Evolutionary conservation across 1,140 invertebrate species (phyloP), one percentile per base, ranked within the genome.

Genomic region (Eufriesea mexicana): DNA sequence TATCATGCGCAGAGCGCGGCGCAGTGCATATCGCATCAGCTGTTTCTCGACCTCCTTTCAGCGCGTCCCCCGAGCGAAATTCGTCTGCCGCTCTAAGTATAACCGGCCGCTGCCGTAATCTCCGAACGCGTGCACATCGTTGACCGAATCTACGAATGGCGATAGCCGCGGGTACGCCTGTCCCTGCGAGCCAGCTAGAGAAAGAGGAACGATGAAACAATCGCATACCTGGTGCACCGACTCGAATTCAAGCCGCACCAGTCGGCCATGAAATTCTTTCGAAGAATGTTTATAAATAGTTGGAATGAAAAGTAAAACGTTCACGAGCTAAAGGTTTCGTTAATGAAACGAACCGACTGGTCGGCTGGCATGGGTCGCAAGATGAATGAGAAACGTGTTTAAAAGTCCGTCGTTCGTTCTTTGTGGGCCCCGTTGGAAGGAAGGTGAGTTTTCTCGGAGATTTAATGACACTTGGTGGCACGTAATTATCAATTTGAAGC

Each of bases 31-130:
- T 78, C 76, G 79, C 78, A 84, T 89, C 88, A 89, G 87, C 88
- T 86, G 88, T 89, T 89, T 25, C 90, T 81, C 90, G 91, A 92
- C 91, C 91, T 92, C 90, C 88, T 92, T 92, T 90, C 79, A 57
- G 66, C 80, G 81, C 79, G 87, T 87, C 90, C 89, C 89, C 86
- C 91, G 73, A 90, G 84, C 81, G 84, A 91, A 90, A 91, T 91
- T 92, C 84, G 89, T 90, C 90, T 87, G 87, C 79, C 82, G 84
- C 84, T 90, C 91, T 90, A 92, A 92, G 90, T 91, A 90, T 92
- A 91, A 89, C 79, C 68, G 55, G 76, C 77, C 82, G 84, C 86
- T 89, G 90, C 85, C 87, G 85, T 84, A 91, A 91, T 91, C 78
- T 57, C 57, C 78, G 64, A 47, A 70, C 72, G 71, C 59, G 72